These are phyloP conservation scores for Drosophila murphyi DNA, from an alignment of 1,140 invertebrate species.

Conservation along the genomic window DNA sequence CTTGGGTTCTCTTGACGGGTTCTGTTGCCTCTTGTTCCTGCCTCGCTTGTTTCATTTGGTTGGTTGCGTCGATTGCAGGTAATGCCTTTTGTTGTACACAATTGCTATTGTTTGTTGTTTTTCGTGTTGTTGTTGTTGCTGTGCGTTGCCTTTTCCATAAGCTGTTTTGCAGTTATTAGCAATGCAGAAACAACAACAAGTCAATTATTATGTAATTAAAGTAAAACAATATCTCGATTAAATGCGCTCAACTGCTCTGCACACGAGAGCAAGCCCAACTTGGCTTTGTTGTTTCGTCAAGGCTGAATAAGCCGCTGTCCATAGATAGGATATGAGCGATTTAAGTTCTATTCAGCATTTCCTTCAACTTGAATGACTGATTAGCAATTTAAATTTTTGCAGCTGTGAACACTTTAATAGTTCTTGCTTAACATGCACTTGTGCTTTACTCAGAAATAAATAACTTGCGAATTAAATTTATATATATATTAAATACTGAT, in stretches of 20 bases:
- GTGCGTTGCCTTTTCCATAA: conserved; percentile 48
- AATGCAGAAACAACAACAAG: conserved; percentile 38
- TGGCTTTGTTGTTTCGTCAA: conserved; percentile 22
- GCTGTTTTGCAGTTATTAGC: conserved; percentile 69
- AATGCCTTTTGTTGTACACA: conserved; percentile 62
- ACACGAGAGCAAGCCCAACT: not conserved
- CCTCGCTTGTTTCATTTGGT: conserved; percentile 25
- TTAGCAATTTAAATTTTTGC: not conserved
- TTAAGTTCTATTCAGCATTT: not conserved
- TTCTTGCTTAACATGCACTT: not conserved
- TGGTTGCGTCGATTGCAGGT: conserved; percentile 37
- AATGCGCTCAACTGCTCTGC: conserved; percentile 58
- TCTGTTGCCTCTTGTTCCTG: conserved; percentile 3
- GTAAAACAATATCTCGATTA: conserved; percentile 72
- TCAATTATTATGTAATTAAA: conserved; percentile 83
- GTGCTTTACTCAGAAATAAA: no score
- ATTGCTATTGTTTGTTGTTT: conserved; percentile 33
- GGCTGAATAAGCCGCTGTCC: conserved; percentile 15
- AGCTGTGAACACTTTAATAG: not conserved
- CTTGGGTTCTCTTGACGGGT: not conserved
- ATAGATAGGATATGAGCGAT: not conserved
- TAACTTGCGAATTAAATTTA: not conserved
- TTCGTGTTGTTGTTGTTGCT: conserved; percentile 27
- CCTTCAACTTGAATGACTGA: conserved; percentile 5
- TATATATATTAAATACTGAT: no score